These are phyloP conservation scores for Leptoteleia sp. DNA, from an alignment of 1,140 invertebrate genomes.

Conservation along the genomic window DNA sequence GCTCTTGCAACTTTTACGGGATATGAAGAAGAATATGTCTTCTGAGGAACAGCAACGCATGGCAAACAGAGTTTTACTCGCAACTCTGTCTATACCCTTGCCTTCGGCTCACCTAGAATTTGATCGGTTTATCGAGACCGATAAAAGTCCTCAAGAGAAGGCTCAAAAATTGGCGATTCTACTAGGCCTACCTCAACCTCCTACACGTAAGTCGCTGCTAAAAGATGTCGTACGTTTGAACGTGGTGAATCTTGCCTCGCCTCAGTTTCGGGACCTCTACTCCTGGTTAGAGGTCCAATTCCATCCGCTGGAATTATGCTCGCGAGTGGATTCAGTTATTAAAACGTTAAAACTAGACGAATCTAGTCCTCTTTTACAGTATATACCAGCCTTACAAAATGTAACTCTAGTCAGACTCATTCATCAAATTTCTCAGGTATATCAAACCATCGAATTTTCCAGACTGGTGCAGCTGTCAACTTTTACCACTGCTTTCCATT, in stretches of 20 bases:
- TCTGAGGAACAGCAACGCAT: conserved; percentile 95
- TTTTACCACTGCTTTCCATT: conserved; percentile 91
- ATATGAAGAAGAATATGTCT: conserved; percentile 98
- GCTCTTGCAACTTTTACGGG: conserved; percentile 94
- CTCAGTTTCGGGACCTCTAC: conserved; percentile 94
- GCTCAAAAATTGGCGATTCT: conserved; percentile 94
- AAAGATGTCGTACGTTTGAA: conserved; percentile 94
- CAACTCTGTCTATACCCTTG: conserved; percentile 95
- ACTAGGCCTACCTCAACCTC: conserved; percentile 93
- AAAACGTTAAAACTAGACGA: conserved; percentile 86
- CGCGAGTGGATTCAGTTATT: conserved; percentile 88
- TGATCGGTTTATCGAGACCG: conserved; percentile 97
- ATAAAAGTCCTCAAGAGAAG: conserved; percentile 97
- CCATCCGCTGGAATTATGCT: conserved; percentile 93
- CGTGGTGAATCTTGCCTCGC: conserved; percentile 91
- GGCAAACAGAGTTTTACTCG: conserved; percentile 92
- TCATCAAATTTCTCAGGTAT: conserved; percentile 95
- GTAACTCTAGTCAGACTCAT: conserved; percentile 95
- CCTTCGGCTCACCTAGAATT: conserved; percentile 97
- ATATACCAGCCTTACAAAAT: conserved; percentile 92
- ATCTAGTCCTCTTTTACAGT: conserved; percentile 87
- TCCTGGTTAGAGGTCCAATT: conserved; percentile 96
- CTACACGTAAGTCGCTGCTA: conserved; percentile 92
- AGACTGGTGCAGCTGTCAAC: conserved; percentile 92
- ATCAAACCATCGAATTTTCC: conserved; percentile 94